Evolutionary conservation across 2,888 invertebrate genomes (phyloP), one percentile per base, ranked within the genome.

Genomic region (Ennomos quercinarius): DNA sequence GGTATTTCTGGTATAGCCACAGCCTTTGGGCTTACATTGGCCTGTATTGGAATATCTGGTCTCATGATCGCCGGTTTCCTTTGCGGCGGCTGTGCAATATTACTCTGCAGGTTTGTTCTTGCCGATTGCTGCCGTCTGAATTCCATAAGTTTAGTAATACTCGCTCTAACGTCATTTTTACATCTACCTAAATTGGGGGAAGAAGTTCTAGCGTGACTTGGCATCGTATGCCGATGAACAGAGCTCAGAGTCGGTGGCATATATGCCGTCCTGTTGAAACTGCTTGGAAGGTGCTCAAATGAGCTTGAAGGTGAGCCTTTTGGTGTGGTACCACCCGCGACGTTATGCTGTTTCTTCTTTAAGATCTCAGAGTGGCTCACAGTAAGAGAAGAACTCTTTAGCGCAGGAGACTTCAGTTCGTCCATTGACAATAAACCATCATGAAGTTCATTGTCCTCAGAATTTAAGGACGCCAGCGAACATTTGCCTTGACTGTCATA

Each of bases 351-450:
- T 41, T 46, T 61, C 17, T 63, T 67, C 13, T 38, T 63, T 9
- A 55, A 9, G 27, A 27, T 1, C 42, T 45, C 10, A 54, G 36
- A 10, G 55, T 67, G 27, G 27, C 35, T 72, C 67, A 0, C 46
- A 41, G 38, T 43, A 64, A 41, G 70, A 54, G 70, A 54, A 9
- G 65, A 60, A 34, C 67, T 80, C 55, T 82, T 81, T 1, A 83
- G 82, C 1, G 10, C 8, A 8, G 4, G 9, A 43, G 83, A 81
- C 44, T 79, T 85, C 1, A 82, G 63, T 39, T 87, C 86, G n/a
- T 87, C 88, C 82, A 88, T 87, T 27, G 83, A 81, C 58, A 78
- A 88, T 10, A 84, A 63, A 13, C 86, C 86, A 56, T 89, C 91
- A 48, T 81, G 81, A 11, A 84, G 50, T 1, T 81, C 81, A 55